Base-by-base conservation (phyloP, 1,140 invertebrate species). In the Cardiocondyla obscurior region DNA sequence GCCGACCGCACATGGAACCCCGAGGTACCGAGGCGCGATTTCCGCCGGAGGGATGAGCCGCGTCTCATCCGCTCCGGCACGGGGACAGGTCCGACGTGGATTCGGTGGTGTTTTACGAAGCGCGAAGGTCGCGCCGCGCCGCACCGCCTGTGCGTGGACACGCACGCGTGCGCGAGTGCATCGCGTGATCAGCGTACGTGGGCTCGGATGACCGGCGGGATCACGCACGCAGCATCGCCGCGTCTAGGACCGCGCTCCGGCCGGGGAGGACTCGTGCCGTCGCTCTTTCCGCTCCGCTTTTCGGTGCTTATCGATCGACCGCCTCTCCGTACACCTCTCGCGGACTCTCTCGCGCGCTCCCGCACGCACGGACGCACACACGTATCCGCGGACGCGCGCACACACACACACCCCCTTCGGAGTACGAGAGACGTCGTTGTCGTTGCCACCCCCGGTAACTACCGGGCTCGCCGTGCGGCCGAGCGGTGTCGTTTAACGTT, bases 241-340 rank as follows among this genome's bases (percentile, higher is more conserved):
- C 22, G 60, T n/a, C 57, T 7, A 39, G 62, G 62, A 79, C 12
- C 74, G 46, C 49, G 46, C 36, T 57, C 14, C 46, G 4, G 33
- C 36, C 22, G 25, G n/a, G n/a, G 19, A 67, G 25, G 19, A 67
- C 64, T 25, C 58, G 58, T 12, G 65, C 19, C 46, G 46, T 16
- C 46, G 46, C 74, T 69, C 74, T 79, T 79, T 79, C 62, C 74
- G 22, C 62, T 39, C 46, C 16, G 65, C 49, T 46, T 36, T 79
- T 62, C 58, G 58, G 58, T 42, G 19, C 33, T 62, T 62, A 62
- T 62, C 58, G 58, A 62, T 39, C 33, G 42, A 2, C 25, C 10
- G 8, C 33, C 14, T 39, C 19, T 36, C 12, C 28, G 25, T 58
- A 6, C 22, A 25, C 5, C 70, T 73, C 62, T 73, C 44, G 28